These are phyloP conservation scores for Pygoscelis antarcticus DNA, from an alignment of 2,113 vertebrate species.

Conservation along the genomic window DNA sequence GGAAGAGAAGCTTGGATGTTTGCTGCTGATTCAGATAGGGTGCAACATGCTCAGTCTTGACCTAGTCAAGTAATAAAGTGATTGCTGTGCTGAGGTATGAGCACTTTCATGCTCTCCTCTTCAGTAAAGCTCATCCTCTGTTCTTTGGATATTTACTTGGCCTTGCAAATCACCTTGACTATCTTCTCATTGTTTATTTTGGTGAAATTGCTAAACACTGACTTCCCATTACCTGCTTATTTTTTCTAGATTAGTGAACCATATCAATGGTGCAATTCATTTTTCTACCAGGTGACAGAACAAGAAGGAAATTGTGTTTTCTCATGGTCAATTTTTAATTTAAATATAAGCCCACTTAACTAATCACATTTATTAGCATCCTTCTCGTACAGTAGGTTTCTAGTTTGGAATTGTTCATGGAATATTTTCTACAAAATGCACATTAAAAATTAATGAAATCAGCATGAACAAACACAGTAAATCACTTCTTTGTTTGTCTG, in stretches of 20 bases:
- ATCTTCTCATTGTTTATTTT: not conserved
- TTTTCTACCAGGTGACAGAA: not conserved
- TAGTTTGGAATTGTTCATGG: not conserved
- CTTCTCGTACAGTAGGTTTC: not conserved
- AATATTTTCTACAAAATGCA: not conserved
- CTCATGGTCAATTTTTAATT: not conserved
- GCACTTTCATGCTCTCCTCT: not conserved
- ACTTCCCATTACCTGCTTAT: not conserved
- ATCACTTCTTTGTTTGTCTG: not conserved
- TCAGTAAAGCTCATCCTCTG: not conserved
- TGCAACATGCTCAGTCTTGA: not conserved
- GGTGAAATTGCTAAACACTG: not conserved
- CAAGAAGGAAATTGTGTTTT: not conserved
- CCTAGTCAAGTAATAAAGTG: not conserved
- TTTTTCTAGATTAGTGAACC: not conserved
- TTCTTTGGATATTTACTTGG: not conserved
- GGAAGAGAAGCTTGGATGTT: not conserved
- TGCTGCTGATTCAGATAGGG: not conserved
- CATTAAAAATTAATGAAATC: constrained; percentile 5
- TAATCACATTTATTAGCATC: not conserved
- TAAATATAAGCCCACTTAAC: not conserved
- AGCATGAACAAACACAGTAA: not conserved
- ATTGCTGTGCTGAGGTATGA: not conserved
- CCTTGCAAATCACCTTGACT: not conserved
- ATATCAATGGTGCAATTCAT: not conserved